Conservation (phyloP, 2,113 vertebrate genomes). For the Phasianus colchicus region DNA sequence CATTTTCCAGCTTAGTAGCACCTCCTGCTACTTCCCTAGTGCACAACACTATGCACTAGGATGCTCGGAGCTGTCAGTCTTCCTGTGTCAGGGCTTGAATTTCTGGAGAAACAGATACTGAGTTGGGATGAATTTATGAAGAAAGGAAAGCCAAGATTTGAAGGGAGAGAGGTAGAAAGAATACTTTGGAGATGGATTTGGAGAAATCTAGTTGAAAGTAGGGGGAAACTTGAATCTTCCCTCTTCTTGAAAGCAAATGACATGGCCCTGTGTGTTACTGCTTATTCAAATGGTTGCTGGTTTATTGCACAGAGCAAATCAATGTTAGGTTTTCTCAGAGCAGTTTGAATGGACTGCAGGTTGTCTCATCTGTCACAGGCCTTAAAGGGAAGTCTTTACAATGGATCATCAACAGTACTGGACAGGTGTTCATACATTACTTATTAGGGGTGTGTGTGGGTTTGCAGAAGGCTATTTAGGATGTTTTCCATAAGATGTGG, state of each 20-base stretch:
- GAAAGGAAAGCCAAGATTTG: not conserved
- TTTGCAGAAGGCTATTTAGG: not conserved
- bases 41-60: not conserved
- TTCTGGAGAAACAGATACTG: not conserved
- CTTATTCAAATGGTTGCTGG: not conserved
- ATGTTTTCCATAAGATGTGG: not conserved
- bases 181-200: not conserved
- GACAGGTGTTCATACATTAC: rapidly evolving
- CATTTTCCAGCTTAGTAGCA: not conserved
- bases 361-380: not conserved
- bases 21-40: not conserved
- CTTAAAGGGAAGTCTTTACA: not conserved
- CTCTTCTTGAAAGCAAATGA: not conserved
- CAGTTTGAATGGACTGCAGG: not conserved
- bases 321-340: not conserved
- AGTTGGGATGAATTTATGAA: not conserved
- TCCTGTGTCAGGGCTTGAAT: not conserved
- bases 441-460: rapidly evolving
- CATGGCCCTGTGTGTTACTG: rapidly evolving
- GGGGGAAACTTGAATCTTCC: not conserved
- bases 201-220: rapidly evolving
- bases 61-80: not conserved
- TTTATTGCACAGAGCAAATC: not conserved
- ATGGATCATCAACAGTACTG: not conserved
- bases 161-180: not conserved